phyloP scores from a whole-genome alignment of 2,888 invertebrate species.

The Crossocerus cetratus region DNA sequence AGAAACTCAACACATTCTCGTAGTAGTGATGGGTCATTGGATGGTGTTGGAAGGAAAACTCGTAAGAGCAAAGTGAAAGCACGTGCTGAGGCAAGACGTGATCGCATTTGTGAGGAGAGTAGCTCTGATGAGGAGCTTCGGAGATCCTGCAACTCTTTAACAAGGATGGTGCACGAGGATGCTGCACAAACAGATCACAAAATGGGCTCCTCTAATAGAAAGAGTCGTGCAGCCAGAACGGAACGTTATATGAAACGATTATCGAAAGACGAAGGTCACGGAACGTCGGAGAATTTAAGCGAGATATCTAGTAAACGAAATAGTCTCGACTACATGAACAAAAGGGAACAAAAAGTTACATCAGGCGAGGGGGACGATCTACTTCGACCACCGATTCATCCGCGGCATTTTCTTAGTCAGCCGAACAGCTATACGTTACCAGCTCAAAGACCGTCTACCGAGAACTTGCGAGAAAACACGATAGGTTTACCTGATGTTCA shows the following conservation, averaged over 20 bases:
- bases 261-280: constrained; percentile 69
- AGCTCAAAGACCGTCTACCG: constrained; percentile 27
- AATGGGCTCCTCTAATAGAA: constrained; percentile 81
- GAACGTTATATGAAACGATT: constrained; percentile 88
- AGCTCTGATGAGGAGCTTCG: constrained; percentile 84
- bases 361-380: constrained; percentile 5
- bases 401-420: constrained; percentile 23
- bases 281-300: constrained; percentile 29
- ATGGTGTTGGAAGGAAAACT: constrained; percentile 79
- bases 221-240: constrained; percentile 86
- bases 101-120: constrained; percentile 80
- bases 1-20: constrained; percentile 61
- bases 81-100: constrained; percentile 83
- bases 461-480: constrained; percentile 30
- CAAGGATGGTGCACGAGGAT: constrained; percentile 84
- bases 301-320: constrained; percentile 24
- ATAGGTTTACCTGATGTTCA: constrained; percentile 24
- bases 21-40: constrained; percentile 78
- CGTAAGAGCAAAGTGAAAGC: constrained; percentile 83
- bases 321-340: constrained; percentile 34
- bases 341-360: constrained; percentile 16
- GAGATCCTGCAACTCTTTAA: constrained; percentile 82
- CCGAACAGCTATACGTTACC: constrained; percentile 42
- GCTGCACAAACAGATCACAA: constrained; percentile 80
- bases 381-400: constrained; percentile 31